Conservation (phyloP, 2,113 vertebrate species). For the Varanus salvator region DNA sequence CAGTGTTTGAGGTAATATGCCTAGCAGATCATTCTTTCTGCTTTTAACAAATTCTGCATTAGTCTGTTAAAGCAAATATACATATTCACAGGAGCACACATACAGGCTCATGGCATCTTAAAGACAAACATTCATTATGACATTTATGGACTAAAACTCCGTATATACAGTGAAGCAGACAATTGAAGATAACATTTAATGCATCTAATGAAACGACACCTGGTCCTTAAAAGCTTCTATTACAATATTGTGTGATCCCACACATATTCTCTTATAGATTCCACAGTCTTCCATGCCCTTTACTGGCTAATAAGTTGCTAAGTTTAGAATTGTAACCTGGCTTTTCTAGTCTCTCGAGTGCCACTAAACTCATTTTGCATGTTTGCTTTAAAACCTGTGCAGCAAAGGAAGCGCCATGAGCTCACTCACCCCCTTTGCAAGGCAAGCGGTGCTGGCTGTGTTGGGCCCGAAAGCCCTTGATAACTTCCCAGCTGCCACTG, state of each 20-base stretch:
- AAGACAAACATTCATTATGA: neutral
- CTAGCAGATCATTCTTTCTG: neutral
- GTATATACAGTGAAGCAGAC: neutral
- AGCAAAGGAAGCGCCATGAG: no score
- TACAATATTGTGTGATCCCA: neutral
- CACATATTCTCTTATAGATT: neutral
- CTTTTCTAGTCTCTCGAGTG: neutral
- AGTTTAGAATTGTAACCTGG: neutral
- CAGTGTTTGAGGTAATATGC: neutral
- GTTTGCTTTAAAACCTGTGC: neutral
- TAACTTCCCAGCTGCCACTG: conserved; percentile 22
- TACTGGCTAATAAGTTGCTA: neutral
- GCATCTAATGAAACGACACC: neutral
- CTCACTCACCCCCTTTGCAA: conserved; percentile 41
- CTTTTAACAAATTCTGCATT: neutral
- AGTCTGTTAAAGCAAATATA: neutral
- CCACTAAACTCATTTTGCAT: neutral
- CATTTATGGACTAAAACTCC: neutral
- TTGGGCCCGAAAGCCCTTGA: conserved; percentile 19
- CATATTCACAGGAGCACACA: neutral
- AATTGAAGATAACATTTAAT: neutral
- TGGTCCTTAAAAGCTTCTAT: no score
- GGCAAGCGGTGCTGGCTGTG: conserved; percentile 20
- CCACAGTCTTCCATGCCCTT: neutral
- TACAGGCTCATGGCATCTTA: neutral